Base-by-base conservation (phyloP, 37 sponge, comb jelly and placozoan species). In the Agelas oroides region DNA sequence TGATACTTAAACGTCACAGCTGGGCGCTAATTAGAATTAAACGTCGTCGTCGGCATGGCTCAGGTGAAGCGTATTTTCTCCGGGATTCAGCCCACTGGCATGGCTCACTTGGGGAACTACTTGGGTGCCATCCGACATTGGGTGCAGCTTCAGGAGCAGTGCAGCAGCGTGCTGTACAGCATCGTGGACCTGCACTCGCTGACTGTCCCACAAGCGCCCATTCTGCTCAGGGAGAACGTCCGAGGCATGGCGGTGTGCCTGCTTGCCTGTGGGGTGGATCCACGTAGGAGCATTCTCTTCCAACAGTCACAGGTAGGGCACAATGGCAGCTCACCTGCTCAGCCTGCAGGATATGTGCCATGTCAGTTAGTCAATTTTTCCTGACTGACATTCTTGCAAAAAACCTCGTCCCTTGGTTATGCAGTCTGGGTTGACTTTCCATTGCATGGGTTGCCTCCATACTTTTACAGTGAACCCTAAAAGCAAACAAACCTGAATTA, bases 31-130 rank as follows among this genome's bases (percentile, higher is more conserved):
- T n/a, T n/a, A n/a, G n/a, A n/a, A n/a, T n/a, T n/a, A n/a, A n/a
- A n/a, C 6, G 46, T 46, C 46, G 46, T 12, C 46, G 46, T 46
- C 46, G 46, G 46, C 8, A 46, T 46, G 46, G 78, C 70, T 25
- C 23, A 34, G 15, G 58, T 81, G 21, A 25, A 38, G 33, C 73
- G 96, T 35, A 84, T 96, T 1, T 96, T 96, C 63, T 96, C 97
- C 28, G 97, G 97, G 14, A 96, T 96, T 28, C 97, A 96, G 73
- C 97, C 97, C n/a, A 76, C 97, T 19, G 94, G 97, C 24, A 38
- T 73, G 16, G 78, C 87, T 55, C 97, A 96, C 76, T 54, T 96
- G 21, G 97, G 97, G 20, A 96, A 96, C 92, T 96, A 96, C 67
- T 69, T 96, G 21, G 97, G 97, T 0, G 97, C 97, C 46, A 65